phyloP scores from a whole-genome alignment of 2,113 vertebrate species.

The Nerophis ophidion region DNA sequence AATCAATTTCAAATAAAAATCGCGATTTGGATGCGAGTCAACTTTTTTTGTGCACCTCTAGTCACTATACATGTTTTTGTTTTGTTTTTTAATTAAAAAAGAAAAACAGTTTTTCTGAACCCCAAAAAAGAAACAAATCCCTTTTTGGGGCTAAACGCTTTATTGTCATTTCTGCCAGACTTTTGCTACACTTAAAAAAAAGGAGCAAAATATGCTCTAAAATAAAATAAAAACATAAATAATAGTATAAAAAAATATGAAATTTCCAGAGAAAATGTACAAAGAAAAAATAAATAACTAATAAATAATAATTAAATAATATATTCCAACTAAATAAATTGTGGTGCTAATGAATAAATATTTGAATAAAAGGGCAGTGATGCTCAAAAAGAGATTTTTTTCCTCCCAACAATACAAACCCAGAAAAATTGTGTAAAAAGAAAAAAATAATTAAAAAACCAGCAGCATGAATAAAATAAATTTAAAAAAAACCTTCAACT shows the following conservation, averaged over 20 bases:
- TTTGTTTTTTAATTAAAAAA: no score
- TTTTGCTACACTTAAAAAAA: slow-evolving; percentile 18
- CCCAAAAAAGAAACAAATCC: not conserved
- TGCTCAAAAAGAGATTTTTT: not conserved
- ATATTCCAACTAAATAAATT: not conserved
- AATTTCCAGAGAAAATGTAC: slow-evolving; percentile 39
- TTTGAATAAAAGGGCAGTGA: not conserved
- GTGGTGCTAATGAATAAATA: not conserved
- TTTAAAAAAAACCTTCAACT: slow-evolving; percentile 1
- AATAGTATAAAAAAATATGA: slow-evolving; percentile 44
- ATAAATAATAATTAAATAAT: slow-evolving; percentile 35
- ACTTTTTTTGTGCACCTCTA: no score
- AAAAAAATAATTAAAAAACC: not conserved
- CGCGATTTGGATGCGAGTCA: no score
- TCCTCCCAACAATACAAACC: not conserved
- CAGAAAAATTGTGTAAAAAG: slow-evolving; percentile 17
- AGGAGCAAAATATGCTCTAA: slow-evolving; percentile 15
- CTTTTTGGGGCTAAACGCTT: slow-evolving; percentile 31
- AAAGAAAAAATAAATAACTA: slow-evolving; percentile 58
- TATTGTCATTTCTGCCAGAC: slow-evolving; percentile 49
- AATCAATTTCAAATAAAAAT: no score
- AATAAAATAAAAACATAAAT: slow-evolving; percentile 42
- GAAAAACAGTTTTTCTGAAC: not conserved
- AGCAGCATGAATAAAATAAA: slow-evolving; percentile 4
- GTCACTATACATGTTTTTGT: no score